Evolutionary conservation across 2,888 invertebrate genomes (phyloP).

Genomic region (Erynnis tages): DNA sequence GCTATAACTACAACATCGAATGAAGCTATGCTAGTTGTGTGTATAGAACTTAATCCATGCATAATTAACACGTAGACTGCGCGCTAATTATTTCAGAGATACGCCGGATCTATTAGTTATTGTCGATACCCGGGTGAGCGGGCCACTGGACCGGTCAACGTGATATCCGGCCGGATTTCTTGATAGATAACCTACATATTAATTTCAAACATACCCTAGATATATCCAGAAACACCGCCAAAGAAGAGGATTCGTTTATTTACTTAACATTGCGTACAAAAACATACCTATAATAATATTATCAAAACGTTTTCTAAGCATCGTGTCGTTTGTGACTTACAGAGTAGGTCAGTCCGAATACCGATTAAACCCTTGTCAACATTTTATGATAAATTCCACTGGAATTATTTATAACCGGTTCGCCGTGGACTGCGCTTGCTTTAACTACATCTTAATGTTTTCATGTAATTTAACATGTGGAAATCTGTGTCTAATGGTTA

Average conservation of each 20-base stretch:
- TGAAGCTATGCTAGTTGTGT: too few relatives aligned
- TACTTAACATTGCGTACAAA: neutral
- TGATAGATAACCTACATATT: neutral
- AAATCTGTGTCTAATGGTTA: neutral
- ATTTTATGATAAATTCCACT: conserved; percentile 22
- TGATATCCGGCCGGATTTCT: conserved; percentile 8
- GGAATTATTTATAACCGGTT: conserved; percentile 23
- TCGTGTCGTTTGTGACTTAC: conserved; percentile 19
- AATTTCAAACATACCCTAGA: too few relatives aligned
- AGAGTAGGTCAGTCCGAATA: conserved; percentile 17
- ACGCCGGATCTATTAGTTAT: conserved; percentile 13
- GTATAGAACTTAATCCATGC: neutral
- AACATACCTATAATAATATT: neutral
- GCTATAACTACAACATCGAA: too few relatives aligned
- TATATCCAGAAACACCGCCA: neutral
- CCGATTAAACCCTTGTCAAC: conserved; percentile 26
- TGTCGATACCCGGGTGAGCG: conserved; percentile 8
- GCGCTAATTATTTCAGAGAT: conserved; percentile 10
- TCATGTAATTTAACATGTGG: neutral
- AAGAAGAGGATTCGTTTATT: neutral
- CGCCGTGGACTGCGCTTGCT: conserved; percentile 1
- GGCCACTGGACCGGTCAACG: neutral
- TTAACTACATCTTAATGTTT: conserved; percentile 6
- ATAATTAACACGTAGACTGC: conserved; percentile 6
- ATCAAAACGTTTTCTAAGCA: conserved; percentile 13